Evolutionary conservation across 2,113 vertebrate genomes (phyloP).

Genomic region (Promerops cafer): DNA sequence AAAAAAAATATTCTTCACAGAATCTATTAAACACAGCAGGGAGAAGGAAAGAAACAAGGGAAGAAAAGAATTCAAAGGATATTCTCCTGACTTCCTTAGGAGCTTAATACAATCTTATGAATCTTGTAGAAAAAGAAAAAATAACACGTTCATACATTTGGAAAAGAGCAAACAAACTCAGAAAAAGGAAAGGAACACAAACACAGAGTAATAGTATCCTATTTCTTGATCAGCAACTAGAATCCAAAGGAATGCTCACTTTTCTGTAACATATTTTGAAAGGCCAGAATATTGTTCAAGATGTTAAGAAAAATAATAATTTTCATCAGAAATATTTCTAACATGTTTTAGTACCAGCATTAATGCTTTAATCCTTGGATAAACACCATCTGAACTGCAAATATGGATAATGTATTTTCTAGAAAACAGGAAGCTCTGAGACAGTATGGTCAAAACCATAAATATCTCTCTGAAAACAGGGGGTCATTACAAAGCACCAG

Average conservation of each 20-base stretch:
- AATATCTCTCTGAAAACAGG: not conserved
- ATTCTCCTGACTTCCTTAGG: not conserved
- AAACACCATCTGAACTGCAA: not conserved
- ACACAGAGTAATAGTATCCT: not conserved
- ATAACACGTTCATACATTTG: not conserved
- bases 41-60: not conserved
- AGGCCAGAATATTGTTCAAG: not conserved
- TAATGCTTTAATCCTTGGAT: not conserved
- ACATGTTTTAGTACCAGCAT: not conserved
- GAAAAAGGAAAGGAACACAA: not conserved
- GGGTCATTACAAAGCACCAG: not conserved
- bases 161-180: not conserved
- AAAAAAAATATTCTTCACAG: not conserved
- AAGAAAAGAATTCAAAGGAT: not conserved
- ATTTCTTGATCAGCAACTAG: not conserved
- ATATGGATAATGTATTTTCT: not conserved
- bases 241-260: not conserved
- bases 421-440: not conserved
- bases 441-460: not conserved
- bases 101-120: not conserved
- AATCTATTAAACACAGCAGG: not conserved
- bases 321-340: not conserved
- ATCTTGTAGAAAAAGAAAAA: not conserved
- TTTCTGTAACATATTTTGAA: not conserved
- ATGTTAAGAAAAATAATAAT: not conserved